Percentiles rank a stretch among this genome's conserved stretches.
These are phyloP conservation scores for Phyto melanocephala DNA, from an alignment of 2,888 invertebrate genomes.

Conservation along the genomic window DNA sequence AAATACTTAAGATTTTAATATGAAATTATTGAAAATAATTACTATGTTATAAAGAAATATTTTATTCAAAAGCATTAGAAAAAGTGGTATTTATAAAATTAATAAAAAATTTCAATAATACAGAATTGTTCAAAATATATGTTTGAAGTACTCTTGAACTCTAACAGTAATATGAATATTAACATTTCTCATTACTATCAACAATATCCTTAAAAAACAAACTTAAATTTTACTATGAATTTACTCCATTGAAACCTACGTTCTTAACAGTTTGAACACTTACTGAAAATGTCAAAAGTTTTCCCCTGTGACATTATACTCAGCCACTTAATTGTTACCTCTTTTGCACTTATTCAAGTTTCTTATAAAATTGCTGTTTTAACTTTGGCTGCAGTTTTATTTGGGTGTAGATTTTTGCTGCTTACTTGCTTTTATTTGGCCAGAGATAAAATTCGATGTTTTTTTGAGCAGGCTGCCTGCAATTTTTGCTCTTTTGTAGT, in stretches of 20 bases:
- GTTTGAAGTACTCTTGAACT: too few species aligned
- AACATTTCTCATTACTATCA: background rate
- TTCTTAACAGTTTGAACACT: background rate
- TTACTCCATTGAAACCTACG: background rate
- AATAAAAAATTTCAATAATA: too few species aligned
- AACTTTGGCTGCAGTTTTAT: background rate
- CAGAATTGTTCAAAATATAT: too few species aligned
- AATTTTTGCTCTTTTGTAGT: slow-evolving; percentile 11
- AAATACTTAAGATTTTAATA: too few species aligned
- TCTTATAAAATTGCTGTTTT: background rate
- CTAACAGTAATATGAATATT: too few species aligned
- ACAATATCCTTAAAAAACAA: too few species aligned
- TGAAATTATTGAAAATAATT: too few species aligned
- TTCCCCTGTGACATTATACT: background rate
- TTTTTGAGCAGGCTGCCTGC: slow-evolving; percentile 1
- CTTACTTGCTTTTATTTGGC: background rate
- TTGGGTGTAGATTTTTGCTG: background rate
- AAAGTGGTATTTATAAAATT: too few species aligned
- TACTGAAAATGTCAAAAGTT: slow-evolving; percentile 21
- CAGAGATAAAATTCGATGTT: background rate
- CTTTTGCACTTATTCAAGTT: background rate
- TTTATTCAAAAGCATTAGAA: too few species aligned
- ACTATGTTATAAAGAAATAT: too few species aligned
- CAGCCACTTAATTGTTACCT: background rate
- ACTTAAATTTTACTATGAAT: background rate